phyloP scores from a whole-genome alignment of 2,888 invertebrate species.

The Electrophaes corylata region DNA sequence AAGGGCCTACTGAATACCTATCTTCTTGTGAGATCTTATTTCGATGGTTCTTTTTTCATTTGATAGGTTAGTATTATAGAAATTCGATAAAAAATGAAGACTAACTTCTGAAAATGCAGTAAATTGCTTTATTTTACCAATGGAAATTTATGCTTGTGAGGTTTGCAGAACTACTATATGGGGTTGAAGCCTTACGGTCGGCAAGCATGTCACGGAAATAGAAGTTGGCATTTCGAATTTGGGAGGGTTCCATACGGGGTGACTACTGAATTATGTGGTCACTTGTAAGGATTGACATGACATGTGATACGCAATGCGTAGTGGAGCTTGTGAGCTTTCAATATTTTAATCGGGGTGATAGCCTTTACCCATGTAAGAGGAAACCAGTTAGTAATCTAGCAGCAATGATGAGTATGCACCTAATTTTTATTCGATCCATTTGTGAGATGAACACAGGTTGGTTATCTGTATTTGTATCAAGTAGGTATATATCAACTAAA shows the following conservation, averaged over 20 bases:
- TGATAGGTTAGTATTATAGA: too few species aligned
- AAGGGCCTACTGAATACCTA: too few species aligned
- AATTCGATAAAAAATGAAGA: too few species aligned
- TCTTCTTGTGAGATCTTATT: too few species aligned
- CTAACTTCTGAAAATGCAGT: too few species aligned
- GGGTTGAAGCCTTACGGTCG: slow-evolving; percentile 16
- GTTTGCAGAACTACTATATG: not conserved
- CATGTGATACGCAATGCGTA: slow-evolving; percentile 34
- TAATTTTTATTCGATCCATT: too few species aligned
- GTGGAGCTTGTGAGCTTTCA: slow-evolving; percentile 33
- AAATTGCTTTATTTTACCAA: too few species aligned
- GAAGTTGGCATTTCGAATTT: slow-evolving; percentile 33
- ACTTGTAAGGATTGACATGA: slow-evolving; percentile 39
- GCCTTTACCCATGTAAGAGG: not conserved
- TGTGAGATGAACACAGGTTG: too few species aligned
- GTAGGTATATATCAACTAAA: too few species aligned
- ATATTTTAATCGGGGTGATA: slow-evolving; percentile 23
- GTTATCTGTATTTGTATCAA: too few species aligned
- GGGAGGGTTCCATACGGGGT: slow-evolving; percentile 25
- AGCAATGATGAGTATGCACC: not conserved
- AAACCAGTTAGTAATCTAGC: not conserved
- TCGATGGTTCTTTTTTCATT: too few species aligned
- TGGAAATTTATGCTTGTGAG: too few species aligned
- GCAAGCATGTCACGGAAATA: slow-evolving; percentile 46
- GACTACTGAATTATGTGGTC: slow-evolving; percentile 31